Conservation (phyloP, 2,888 invertebrate species). For the Nemotelus pantherinus region DNA sequence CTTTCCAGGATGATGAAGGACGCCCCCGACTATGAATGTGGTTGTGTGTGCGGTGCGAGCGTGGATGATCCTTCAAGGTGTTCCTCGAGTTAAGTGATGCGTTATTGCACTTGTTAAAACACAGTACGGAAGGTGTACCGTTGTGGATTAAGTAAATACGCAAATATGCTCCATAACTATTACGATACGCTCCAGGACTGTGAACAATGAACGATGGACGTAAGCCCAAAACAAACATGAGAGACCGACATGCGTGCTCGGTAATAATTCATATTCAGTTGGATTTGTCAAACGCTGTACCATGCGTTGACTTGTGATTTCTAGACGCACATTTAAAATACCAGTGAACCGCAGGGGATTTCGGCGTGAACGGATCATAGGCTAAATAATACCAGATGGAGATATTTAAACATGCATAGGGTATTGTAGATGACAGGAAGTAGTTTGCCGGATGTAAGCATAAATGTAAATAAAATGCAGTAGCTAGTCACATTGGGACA, state of each 20-base stretch:
- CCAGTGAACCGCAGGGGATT: too few relatives aligned
- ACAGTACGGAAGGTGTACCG: background rate
- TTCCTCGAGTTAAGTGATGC: constrained; percentile 19
- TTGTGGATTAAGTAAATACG: background rate
- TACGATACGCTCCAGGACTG: too few relatives aligned
- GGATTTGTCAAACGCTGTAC: background rate
- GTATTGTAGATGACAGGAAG: too few relatives aligned
- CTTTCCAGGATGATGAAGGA: background rate
- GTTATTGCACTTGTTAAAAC: constrained; percentile 23
- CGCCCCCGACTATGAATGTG: background rate
- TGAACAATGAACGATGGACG: too few relatives aligned
- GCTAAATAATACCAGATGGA: too few relatives aligned
- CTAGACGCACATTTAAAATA: background rate
- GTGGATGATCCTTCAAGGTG: constrained; percentile 3
- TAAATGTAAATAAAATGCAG: too few relatives aligned
- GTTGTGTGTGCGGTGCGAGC: background rate
- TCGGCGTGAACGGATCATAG: too few relatives aligned
- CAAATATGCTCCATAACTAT: background rate
- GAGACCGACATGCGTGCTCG: background rate
- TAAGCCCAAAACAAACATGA: background rate
- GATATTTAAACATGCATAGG: too few relatives aligned
- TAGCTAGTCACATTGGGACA: too few relatives aligned
- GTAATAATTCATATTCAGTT: background rate
- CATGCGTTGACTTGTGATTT: background rate
- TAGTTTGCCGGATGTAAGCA: too few relatives aligned